Base-by-base conservation (phyloP, 2,888 invertebrate species). In the Parochlus steinenii region DNA sequence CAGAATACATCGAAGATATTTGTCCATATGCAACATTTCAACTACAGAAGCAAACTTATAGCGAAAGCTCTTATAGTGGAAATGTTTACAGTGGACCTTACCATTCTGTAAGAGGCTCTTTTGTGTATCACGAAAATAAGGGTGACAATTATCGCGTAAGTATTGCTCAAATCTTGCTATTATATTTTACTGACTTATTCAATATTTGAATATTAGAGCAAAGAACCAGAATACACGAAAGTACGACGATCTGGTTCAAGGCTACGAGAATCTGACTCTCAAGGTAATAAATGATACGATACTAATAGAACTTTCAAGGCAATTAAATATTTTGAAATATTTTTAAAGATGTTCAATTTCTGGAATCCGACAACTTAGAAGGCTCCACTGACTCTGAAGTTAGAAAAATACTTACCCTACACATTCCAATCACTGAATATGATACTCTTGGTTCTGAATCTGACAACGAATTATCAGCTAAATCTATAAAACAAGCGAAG, bases 351-450 rank as follows among this genome's bases (percentile, higher is more conserved):
- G 18, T 36, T 12, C 33, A 41, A 33, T 36, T 39, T 38, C 39
- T 77, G 78, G 79, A 87, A 71, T 81, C 81, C 66, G 85, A 83
- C 76, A 85, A 83, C 76, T n/a, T n/a, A n/a, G 74, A 83, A 74
- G 85, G 86, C 65, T 85, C 83, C 60, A 85, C 85, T 70, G 85
- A 86, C 73, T 85, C 85, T 64, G 85, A 86, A 73, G 81, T 82
- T 67, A 81, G 81, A 76, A 81, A 82, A 75, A 82, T 82, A 71
- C 63, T 82, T 75, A 80, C 81, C 61, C 77, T 82, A 65, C 82
- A 82, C 74, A 77, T 82, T 71, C 81, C 82, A 67, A 82, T 82
- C 76, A 81, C 81, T 73, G 86, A 85, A 68, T 85, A 86, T 69
- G 86, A 86, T 67, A 31, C 34, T 2, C 67, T 75, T 53, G 77